phyloP scores from a whole-genome alignment of 2,888 invertebrate genomes.

The Eurytoma adleriae region DNA sequence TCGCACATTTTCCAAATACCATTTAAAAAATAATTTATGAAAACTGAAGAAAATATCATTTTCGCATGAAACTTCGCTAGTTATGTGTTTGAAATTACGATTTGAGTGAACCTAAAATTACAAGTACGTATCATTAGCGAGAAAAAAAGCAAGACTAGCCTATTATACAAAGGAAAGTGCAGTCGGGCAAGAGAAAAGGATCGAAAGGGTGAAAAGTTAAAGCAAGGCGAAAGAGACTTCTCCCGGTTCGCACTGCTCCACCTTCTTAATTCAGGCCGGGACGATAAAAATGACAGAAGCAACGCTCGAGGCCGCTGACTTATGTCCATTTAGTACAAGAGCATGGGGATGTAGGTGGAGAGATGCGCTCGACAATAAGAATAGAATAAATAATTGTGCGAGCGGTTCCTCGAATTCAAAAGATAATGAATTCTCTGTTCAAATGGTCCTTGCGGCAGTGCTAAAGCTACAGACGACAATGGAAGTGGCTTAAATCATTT shows the following conservation, averaged over 20 bases:
- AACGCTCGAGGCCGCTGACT: conserved; percentile 74
- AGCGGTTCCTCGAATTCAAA: conserved; percentile 68
- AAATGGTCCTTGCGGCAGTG: conserved; percentile 65
- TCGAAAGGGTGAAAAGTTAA: conserved; percentile 43
- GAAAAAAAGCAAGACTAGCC: too few relatives aligned
- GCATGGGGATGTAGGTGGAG: conserved; percentile 37
- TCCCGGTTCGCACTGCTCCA: conserved; percentile 61
- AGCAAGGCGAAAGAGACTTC: background rate
- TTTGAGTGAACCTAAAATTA: too few relatives aligned
- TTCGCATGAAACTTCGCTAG: too few relatives aligned
- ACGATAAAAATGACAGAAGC: conserved; percentile 76
- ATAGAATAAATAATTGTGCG: conserved; percentile 74
- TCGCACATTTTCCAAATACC: too few relatives aligned
- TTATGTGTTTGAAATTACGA: too few relatives aligned
- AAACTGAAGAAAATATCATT: too few relatives aligned
- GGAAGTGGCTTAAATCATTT: conserved; percentile 12
- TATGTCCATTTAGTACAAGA: conserved; percentile 74
- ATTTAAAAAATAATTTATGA: too few relatives aligned
- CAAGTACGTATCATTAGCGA: background rate
- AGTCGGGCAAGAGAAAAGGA: background rate
- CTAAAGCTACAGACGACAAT: background rate
- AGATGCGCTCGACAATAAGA: conserved; percentile 65
- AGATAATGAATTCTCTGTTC: conserved; percentile 75
- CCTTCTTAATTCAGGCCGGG: conserved; percentile 75
- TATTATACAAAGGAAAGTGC: too few relatives aligned